These are phyloP conservation scores for Archips crataeganus DNA, from an alignment of 2,888 invertebrate genomes.

Conservation along the genomic window DNA sequence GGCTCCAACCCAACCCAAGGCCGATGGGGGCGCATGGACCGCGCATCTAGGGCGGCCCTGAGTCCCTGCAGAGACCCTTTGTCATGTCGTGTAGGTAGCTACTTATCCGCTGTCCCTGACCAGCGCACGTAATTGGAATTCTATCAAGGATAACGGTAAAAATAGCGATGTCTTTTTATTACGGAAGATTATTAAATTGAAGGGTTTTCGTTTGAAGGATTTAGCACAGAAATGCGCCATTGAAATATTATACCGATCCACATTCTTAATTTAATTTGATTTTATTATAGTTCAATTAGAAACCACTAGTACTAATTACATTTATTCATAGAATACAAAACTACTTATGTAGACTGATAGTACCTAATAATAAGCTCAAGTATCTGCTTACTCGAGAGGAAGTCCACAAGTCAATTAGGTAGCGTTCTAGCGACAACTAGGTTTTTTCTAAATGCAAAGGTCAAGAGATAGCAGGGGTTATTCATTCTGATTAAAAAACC, in stretches of 20 bases:
- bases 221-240: too few relatives aligned
- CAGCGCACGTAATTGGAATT: constrained; percentile 16
- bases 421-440: too few relatives aligned
- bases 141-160: constrained; percentile 18
- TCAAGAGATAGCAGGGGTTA: neutral
- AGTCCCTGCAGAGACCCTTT: constrained; percentile 21
- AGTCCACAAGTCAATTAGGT: too few relatives aligned
- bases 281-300: too few relatives aligned
- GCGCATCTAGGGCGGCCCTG: constrained; percentile 44
- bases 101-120: constrained; percentile 24
- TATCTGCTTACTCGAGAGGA: too few relatives aligned
- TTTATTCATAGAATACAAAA: too few relatives aligned
- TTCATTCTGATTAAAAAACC: neutral
- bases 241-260: neutral
- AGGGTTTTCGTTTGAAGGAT: neutral
- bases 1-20: constrained; percentile 42
- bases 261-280: too few relatives aligned
- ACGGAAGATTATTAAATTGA: neutral
- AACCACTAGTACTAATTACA: too few relatives aligned
- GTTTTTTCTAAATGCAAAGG: neutral
- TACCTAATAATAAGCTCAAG: too few relatives aligned
- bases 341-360: too few relatives aligned
- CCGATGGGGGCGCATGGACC: constrained; percentile 34
- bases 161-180: neutral
- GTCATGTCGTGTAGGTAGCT: constrained; percentile 18